Evolutionary conservation across 2,888 invertebrate species (phyloP), one percentile per base, ranked within the genome.

Genomic region (Gibbula magus): DNA sequence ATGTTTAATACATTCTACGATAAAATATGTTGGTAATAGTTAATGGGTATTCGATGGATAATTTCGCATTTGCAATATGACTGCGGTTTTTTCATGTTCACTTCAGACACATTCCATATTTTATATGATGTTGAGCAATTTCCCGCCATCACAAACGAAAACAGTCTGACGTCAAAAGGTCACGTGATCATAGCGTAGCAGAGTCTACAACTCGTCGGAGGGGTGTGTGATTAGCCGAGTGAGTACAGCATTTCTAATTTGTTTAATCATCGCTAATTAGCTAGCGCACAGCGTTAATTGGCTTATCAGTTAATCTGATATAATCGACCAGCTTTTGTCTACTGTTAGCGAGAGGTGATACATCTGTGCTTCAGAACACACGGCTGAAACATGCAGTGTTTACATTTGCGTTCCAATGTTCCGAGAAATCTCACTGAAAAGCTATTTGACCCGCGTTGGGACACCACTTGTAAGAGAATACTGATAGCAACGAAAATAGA

Each of bases 121-220:
- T 73, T 73, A 39, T 73, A 73, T 20, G n/a, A 73, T n/a, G 35
- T 45, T 61, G 32, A 35, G 32, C 54, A 77, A 56, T 77, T 77
- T 67, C 51, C 77, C 77, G 77, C 77, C 77, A 77, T 32, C n/a
- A 18, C 20, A 67, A 67, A 77, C 52, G 77, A 67, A 66, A 77
- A 67, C 67, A 77, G n/a, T 29, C 25, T 77, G 77, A 77, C 77
- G 77, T 77, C 66, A 75, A 32, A 53, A 25, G 66, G 32, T 67
- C 77, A 67, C 51, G 67, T 67, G 66, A 67, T 52, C 25, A 25
- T 29, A 67, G 51, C 66, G 56, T 61, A 51, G 51, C 74, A n/a
- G 22, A 74, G 74, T 74, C 51, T 45, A 51, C 25, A 51, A 51
- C 74, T 74, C 20, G 45, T 29, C 35, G 16, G 35, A 73, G 70